Evolutionary conservation across 2,888 invertebrate genomes (phyloP), one percentile per base, ranked within the genome.

Genomic region (Cryptocheilus praepositus): DNA sequence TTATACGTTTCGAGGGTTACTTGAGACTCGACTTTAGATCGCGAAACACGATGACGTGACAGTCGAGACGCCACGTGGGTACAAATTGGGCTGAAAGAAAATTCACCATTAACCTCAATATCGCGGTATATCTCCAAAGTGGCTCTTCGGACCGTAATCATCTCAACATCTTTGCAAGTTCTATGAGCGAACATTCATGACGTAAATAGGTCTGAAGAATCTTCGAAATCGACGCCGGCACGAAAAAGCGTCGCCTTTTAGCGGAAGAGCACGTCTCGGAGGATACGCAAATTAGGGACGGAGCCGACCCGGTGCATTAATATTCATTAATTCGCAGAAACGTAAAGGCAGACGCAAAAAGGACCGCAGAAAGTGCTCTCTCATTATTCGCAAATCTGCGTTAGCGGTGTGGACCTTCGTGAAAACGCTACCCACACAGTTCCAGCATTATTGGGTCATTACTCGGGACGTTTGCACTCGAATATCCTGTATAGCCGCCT

Each of bases 51-150:
- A 36, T 11, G 8, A 7, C 3, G 25, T 25, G 25, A 25, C 25
- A 25, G 25, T 2, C 5, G 25, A 25, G 3, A 25, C 3, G 36
- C 3, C 36, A 11, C 36, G 36, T 45, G 22, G 11, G 2, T 8
- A 15, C 58, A 52, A 28, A 21, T 46, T 56, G 46, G 62, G 52
- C 13, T 22, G 25, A 11, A 8, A 36, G 2, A 36, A 52, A 60
- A 43, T 52, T 19, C 52, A 44, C 36, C 28, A 60, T 65, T 58
- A 59, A 62, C 61, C 59, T 55, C 62, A 54, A 62, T 62, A 62
- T 18, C 58, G 15, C 21, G n/a, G 60, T 2, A 46, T 21, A 52
- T 36, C 15, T 45, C 65, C 52, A 46, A 53, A 58, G 49, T 43
- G 43, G 11, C 28, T 28, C 19, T 36, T 56, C 5, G 19, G 5